Conservation (phyloP, 2,888 invertebrate genomes). For the Lottia gigantea region DNA sequence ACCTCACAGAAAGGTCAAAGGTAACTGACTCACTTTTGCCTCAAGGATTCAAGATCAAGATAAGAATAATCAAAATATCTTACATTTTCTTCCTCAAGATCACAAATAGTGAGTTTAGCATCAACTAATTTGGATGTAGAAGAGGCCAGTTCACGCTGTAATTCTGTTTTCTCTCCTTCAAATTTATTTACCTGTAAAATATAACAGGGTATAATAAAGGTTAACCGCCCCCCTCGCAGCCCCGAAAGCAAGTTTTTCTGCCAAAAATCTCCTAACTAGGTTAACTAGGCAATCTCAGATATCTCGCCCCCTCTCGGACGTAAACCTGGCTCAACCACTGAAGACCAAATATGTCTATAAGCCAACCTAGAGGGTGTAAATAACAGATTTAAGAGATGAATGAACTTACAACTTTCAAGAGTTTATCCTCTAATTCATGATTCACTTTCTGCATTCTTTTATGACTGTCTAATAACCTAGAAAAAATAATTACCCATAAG, state of each 20-base stretch:
- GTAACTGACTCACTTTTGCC: too few relatives aligned
- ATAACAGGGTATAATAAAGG: too few relatives aligned
- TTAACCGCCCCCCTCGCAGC: too few relatives aligned
- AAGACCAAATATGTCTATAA: too few relatives aligned
- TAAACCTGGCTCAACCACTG: too few relatives aligned
- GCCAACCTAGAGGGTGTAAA: too few relatives aligned
- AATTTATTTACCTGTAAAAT: constrained; percentile 77
- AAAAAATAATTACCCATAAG: constrained; percentile 43
- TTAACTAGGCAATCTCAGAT: too few relatives aligned
- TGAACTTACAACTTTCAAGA: constrained; percentile 82
- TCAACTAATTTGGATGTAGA: constrained; percentile 71
- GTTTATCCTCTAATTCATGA: constrained; percentile 92
- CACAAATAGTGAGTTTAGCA: constrained; percentile 64
- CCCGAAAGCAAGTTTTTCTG: too few relatives aligned
- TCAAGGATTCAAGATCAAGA: too few relatives aligned
- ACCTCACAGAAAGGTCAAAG: too few relatives aligned
- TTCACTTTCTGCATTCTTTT: constrained; percentile 93
- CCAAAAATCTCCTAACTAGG: too few relatives aligned
- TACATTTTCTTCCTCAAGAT: constrained; percentile 70
- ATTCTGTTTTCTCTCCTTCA: constrained; percentile 86
- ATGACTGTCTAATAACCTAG: constrained; percentile 89
- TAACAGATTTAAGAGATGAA: neutral
- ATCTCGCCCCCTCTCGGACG: too few relatives aligned
- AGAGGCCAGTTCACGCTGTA: constrained; percentile 88
- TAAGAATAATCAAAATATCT: constrained; percentile 16